A percentile compares a stretch with the other conserved stretches of the same genome.
Conservation (phyloP, 2,888 invertebrate genomes). For the Caenorhabditis angaria region DNA sequence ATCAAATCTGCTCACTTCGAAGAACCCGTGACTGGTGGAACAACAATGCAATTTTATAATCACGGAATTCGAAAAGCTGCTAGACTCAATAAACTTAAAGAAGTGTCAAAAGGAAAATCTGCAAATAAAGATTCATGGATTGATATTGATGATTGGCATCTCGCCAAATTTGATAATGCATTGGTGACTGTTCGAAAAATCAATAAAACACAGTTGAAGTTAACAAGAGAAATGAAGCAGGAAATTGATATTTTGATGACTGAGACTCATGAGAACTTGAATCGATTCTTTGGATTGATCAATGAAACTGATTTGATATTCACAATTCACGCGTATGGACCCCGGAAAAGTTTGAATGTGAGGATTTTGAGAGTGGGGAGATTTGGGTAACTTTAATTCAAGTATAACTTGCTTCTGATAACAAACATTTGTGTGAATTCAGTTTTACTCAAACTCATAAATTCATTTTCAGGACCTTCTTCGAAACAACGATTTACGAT, state of each 20-base stretch:
- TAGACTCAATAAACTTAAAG: conserved; percentile 14
- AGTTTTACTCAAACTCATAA: too few relatives aligned
- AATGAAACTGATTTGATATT: conserved; percentile 85
- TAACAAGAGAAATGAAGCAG: conserved; percentile 54
- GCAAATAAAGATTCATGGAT: conserved; percentile 27
- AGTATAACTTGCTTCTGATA: too few relatives aligned
- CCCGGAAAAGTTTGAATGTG: conserved; percentile 90
- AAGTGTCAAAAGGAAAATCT: conserved; percentile 2
- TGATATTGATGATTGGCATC: conserved; percentile 46
- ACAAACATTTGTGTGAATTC: too few relatives aligned
- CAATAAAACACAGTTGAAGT: conserved; percentile 40
- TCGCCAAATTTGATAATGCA: conserved; percentile 43
- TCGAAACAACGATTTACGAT: conserved; percentile 86
- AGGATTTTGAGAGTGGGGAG: too few relatives aligned
- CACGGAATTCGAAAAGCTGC: conserved; percentile 42
- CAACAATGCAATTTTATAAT: conserved; percentile 45
- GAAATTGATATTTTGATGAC: conserved; percentile 55
- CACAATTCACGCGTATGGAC: conserved; percentile 93
- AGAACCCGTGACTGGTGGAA: conserved; percentile 17
- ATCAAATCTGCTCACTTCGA: conserved; percentile 24
- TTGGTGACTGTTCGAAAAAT: conserved; percentile 48
- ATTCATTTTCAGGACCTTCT: conserved; percentile 79
- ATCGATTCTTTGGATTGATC: conserved; percentile 85
- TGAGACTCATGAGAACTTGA: conserved; percentile 88
- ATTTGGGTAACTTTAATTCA: too few relatives aligned